Evolutionary conservation across 1,140 invertebrate species (phyloP), one percentile per base, ranked within the genome.

Genomic region (Anthonomus grandis): DNA sequence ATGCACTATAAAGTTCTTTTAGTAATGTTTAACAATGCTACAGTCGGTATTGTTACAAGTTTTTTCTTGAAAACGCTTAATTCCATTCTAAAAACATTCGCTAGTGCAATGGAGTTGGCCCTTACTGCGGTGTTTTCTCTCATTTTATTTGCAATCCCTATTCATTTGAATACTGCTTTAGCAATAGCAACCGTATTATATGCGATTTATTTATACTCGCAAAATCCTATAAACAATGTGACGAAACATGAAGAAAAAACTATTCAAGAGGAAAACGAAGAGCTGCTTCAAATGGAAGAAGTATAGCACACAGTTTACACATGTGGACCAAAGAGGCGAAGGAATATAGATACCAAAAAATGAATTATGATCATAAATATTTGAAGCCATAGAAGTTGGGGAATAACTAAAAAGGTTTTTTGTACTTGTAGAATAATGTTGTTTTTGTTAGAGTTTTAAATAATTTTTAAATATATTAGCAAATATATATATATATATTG

Each of bases 51-150:
- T 63, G 87, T 94, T 1, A 97, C 94, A 0, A 94, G 91, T 72
- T 90, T 97, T 68, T 97, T 97, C 68, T 77, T 98, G 1, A 91
- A 91, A 69, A 90, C 86, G 59, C 79, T 97, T 50, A 97, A 97
- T 75, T 97, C 94, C 6, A 97, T 97, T 66, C 76, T 97, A 36
- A 98, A 98, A 78, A 95, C 91, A 6, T 97, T 97, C 77, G 94
- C 95, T 1, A 93, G 91, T 77, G 93, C 93, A 23, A 77, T 97
- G 59, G 95, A 98, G 74, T 74, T 97, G 10, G 78, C 95, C 25
- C 91, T 97, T 65, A 96, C 93, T 4, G 94, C 94, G 8, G 75
- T 96, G 4, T 78, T 96, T 0, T 92, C 91, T 67, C 94, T 88
- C 80, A 75, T 96, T 31, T 80, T 97, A 39, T 96, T 98, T 73